These are phyloP conservation scores for Oasisia sp. DNA, from an alignment of 2,888 invertebrate species.

Conservation along the genomic window DNA sequence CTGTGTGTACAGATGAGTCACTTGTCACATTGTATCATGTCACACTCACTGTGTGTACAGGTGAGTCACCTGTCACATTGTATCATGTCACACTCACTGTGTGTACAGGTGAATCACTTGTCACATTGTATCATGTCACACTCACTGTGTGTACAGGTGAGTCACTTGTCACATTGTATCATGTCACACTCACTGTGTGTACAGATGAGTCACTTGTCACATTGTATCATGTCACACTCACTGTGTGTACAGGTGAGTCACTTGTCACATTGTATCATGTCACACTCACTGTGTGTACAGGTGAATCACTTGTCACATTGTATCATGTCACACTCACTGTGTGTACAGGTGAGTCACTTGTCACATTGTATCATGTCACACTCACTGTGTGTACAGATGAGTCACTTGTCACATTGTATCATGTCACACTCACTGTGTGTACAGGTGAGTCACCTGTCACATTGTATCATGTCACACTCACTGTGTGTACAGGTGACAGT, in stretches of 20 bases:
- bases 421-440: neutral
- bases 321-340: neutral
- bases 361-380: neutral
- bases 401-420: neutral
- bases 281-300: neutral
- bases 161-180: neutral
- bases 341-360: neutral
- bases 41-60: too few relatives aligned
- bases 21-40: too few relatives aligned
- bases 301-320: neutral
- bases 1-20: too few relatives aligned
- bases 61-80: too few relatives aligned
- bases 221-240: neutral
- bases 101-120: neutral
- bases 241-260: neutral
- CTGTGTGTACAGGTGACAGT: neutral
- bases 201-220: neutral
- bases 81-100: too few relatives aligned
- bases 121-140: neutral
- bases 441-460: neutral
- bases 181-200: neutral
- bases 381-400: neutral
- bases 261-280: neutral
- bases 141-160: neutral
- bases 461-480: neutral